Evolutionary conservation across 2,797 vertebrate genomes (phyloP), one percentile per base, ranked within the genome.

Genomic region (Eutrigla gurnardus): DNA sequence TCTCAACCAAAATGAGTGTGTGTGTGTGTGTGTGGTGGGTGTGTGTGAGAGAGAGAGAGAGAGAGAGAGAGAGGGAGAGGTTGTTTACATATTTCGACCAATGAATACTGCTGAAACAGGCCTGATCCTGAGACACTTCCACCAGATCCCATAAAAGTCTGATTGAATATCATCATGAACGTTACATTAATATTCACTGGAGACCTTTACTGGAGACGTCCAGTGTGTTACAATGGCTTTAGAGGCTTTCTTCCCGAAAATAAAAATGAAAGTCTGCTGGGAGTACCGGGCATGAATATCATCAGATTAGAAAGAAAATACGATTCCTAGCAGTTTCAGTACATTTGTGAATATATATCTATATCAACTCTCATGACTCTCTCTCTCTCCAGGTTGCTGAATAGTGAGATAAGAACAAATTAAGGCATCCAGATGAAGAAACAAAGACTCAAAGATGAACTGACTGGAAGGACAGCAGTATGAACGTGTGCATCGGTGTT

Each of bases 361-460:
- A 47, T 49, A 64, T 70, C 33, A 69, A 10, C 37, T 39, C 59
- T 77, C 45, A 3, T 63, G 37, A 55, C 61, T 80, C 62, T 64
- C 62, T 64, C 65, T 80, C 77, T 70, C 67, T 76, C 47, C 6
- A 62, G 65, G 86, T 81, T 84, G 87, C 62, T 88, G 70, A 92
- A 87, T 68, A 77, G 81, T 85, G 80, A 80, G 70, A 75, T 55
- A 49, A 55, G 75, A 80, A 82, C 70, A 91, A 92, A 92, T 94
- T 95, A 95, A 95, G 94, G 95, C 95, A 94, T 93, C 86, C 78
- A 84, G 85, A 92, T 92, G 89, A 89, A 84, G 75, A 86, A 89
- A 82, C 80, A 59, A 88, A 61, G 72, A 86, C 53, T 66, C 13
- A 45, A 61, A 81, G 45, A 84, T 81, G 53, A 75, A 82, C 52